Evolutionary conservation across 1,140 invertebrate species (phyloP), one percentile per base, ranked within the genome.

Genomic region (Bombus confusus): DNA sequence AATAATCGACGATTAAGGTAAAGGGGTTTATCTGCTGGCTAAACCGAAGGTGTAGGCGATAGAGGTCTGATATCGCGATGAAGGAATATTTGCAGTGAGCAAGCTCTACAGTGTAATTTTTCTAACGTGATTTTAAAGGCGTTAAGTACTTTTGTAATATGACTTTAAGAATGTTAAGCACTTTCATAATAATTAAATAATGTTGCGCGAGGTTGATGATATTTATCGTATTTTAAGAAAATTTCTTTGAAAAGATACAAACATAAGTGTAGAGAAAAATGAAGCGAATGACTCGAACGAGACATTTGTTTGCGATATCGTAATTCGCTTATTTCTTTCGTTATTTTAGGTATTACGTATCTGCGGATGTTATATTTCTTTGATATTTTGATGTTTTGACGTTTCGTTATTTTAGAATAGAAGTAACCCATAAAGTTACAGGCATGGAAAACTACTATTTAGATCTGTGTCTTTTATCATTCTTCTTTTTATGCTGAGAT

Each of bases 1-100:
- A 87, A 87, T 69, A 68, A 66, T 75, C 66, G 68, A 74, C 43
- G 82, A 90, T 90, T 47, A 76, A 25, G 47, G 68, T 39, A 47
- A 41, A 77, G 15, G 18, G 39, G 64, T 57, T 57, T 82, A 75
- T 75, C 80, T 66, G 80, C 10, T 1, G 15, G 12, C 15, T 25
- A 4, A 13, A 37, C 34, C 31, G 31, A 37, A 31, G 34, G 0
- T 43, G 18, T 12, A 52, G 0, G 13, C 1, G 43, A 80, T 69
- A 13, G n/a, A 64, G 1, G 18, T 41, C 5, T 5, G 37, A 72
- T 74, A 34, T 13, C n/a, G 15, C 22, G 39, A 43, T 43, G 18
- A 22, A 52, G 3, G n/a, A 80, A 34, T 28, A 18, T 34, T n/a
- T 78, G 5, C 31, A 52, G 47, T 22, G 47, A 52, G 18, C 47